Conservation (phyloP, 2,797 vertebrate species). For the Enteromius afrohamiltoni region DNA sequence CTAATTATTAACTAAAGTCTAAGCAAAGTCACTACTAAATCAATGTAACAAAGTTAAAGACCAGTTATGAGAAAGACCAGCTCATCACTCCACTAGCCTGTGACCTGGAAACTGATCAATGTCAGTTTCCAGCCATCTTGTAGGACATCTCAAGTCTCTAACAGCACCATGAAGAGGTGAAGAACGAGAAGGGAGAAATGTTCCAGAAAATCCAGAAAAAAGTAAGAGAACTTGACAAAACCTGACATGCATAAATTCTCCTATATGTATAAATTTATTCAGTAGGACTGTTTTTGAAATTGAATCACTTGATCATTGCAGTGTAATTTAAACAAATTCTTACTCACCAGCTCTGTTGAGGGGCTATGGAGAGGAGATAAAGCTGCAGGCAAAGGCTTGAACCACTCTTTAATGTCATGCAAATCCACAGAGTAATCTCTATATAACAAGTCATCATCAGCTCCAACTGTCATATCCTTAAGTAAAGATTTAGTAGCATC, state of each 20-base stretch:
- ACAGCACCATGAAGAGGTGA: neutral
- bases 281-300: neutral
- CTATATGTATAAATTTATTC: neutral
- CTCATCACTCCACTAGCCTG: neutral
- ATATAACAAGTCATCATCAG: neutral
- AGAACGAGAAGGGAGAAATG: neutral
- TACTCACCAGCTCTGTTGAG: constrained; percentile 68
- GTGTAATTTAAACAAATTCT: neutral
- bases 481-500: neutral
- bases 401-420: constrained; percentile 80
- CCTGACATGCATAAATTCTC: neutral
- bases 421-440: constrained; percentile 57
- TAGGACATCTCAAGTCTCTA: neutral
- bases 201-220: neutral
- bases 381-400: constrained; percentile 82
- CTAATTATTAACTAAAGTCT: neutral
- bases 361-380: constrained; percentile 83
- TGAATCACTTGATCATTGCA: neutral
- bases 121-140: neutral
- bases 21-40: neutral
- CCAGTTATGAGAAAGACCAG: too few species aligned
- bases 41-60: neutral
- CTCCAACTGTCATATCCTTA: constrained; percentile 10
- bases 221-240: neutral
- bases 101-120: neutral